A percentile compares a stretch with the other conserved stretches of the same genome.
Evolutionary conservation across 1,140 invertebrate species (phyloP).

Genomic region (Drosophila virilis): DNA sequence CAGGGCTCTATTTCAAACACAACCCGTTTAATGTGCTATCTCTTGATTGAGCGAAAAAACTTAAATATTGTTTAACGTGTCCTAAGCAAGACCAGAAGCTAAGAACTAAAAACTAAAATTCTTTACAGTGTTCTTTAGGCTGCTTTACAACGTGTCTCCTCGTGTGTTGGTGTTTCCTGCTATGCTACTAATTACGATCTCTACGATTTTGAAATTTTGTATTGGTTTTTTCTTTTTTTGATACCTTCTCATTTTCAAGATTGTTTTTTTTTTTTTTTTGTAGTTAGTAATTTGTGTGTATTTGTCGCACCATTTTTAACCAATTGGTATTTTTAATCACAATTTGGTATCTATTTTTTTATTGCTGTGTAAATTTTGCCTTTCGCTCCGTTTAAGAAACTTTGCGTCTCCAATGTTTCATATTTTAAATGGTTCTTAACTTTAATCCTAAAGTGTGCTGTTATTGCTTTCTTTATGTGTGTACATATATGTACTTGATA

Average conservation of each 20-base stretch:
- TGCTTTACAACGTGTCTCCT: conserved; percentile 68
- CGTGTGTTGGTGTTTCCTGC: conserved; percentile 64
- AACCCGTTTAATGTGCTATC: conserved; percentile 70
- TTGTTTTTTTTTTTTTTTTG: conserved; percentile 25
- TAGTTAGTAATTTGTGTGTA: neutral
- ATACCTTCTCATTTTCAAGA: conserved; percentile 4
- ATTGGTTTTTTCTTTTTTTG: conserved; percentile 15
- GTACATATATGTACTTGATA: no score
- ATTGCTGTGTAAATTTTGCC: neutral
- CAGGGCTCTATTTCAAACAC: conserved; percentile 15
- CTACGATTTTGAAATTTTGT: conserved; percentile 34
- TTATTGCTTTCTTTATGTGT: no score
- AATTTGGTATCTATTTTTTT: neutral
- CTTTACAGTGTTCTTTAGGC: conserved; percentile 76
- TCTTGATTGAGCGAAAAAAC: conserved; percentile 42
- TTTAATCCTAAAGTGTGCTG: no score
- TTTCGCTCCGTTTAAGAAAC: conserved; percentile 4
- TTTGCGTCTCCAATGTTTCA: neutral
- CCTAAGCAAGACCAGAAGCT: conserved; percentile 41
- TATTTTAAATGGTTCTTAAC: no score
- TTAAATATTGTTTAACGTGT: conserved; percentile 32
- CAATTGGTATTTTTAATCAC: conserved; percentile 2
- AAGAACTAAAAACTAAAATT: conserved; percentile 57
- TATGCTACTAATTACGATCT: conserved; percentile 36
- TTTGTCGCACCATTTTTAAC: conserved; percentile 30